Base-by-base conservation (phyloP, 2,888 invertebrate genomes). In the Caenorhabditis sp. region DNA sequence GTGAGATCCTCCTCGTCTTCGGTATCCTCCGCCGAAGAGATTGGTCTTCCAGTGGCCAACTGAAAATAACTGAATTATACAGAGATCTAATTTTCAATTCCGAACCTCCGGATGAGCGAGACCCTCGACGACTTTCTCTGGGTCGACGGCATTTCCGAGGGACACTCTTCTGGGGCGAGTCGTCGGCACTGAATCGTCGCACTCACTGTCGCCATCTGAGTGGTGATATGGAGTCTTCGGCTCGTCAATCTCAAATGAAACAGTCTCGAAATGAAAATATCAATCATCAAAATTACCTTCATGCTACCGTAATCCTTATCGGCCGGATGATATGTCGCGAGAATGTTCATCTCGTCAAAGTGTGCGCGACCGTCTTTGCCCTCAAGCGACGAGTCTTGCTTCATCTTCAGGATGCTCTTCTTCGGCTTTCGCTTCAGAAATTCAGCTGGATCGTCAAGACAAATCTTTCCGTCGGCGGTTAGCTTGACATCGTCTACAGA, bases 241-340 rank as follows among this genome's bases (percentile, higher is more conserved):
- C 93, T 99, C 99, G 90, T 97, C 90, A 95, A 90, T 91, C 90
- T 90, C 50, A 70, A 84, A 77, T 28, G 0, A 51, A n/a, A n/a
- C 2, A 2, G 40, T 2, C 8, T 61, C 6, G 9, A 3, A 22
- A 24, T n/a, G n/a, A n/a, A n/a, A n/a, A n/a, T n/a, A n/a, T n/a
- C n/a, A n/a, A n/a, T n/a, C n/a, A n/a, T 40, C 13, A 2, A 6
- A 2, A 8, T 44, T 11, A 93, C 93, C 90, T 98, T 99, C 97
- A 98, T 98, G 92, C 97, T 97, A 9, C 99, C 99, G 93, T 99
- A 99, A 93, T 98, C 98, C 93, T 99, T 99, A 92, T 97, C 97
- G 24, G 96, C 94, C 51, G 99, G 99, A 94, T 99, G 99, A 91
- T 97, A 95, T 0, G 99, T 99, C 87, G 97, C 97, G 89, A 98